Conservation (phyloP, 2,113 vertebrate genomes). For the Calyptomena viridis region DNA sequence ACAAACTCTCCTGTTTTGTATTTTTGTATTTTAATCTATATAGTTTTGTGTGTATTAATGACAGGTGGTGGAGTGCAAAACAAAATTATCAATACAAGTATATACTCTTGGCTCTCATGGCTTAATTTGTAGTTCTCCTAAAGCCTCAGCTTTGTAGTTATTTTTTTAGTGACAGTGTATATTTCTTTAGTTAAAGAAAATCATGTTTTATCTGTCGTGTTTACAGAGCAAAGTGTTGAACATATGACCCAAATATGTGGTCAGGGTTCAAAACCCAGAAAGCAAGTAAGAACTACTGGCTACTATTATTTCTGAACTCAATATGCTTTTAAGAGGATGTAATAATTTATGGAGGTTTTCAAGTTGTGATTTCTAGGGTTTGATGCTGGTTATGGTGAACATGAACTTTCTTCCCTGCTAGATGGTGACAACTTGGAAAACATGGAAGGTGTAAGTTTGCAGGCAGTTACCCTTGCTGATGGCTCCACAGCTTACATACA, state of each 20-base stretch:
- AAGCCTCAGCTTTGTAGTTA: background rate
- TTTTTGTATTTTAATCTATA: background rate
- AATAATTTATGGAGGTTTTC: background rate
- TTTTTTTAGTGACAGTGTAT: background rate
- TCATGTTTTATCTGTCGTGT: background rate
- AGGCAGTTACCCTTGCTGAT: conserved; percentile 94
- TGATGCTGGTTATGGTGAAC: background rate
- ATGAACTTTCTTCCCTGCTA: conserved; percentile 50
- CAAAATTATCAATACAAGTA: background rate
- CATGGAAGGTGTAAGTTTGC: conserved; percentile 96
- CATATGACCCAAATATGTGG: background rate
- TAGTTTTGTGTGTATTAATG: background rate
- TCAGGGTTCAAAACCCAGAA: background rate
- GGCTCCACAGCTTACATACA: conserved; percentile 98
- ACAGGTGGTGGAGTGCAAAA: background rate
- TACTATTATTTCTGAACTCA: background rate
- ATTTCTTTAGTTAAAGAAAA: background rate
- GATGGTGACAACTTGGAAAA: conserved; percentile 94
- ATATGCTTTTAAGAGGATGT: background rate
- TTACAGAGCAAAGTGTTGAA: background rate
- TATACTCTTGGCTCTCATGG: background rate
- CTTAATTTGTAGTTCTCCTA: background rate
- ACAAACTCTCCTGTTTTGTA: background rate
- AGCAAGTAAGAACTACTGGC: background rate
- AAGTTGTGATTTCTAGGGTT: background rate